A percentile compares a stretch with the other conserved stretches of the same genome.
Evolutionary conservation across 2,888 invertebrate species (phyloP).

Genomic region (Sphaeridia pumilis): DNA sequence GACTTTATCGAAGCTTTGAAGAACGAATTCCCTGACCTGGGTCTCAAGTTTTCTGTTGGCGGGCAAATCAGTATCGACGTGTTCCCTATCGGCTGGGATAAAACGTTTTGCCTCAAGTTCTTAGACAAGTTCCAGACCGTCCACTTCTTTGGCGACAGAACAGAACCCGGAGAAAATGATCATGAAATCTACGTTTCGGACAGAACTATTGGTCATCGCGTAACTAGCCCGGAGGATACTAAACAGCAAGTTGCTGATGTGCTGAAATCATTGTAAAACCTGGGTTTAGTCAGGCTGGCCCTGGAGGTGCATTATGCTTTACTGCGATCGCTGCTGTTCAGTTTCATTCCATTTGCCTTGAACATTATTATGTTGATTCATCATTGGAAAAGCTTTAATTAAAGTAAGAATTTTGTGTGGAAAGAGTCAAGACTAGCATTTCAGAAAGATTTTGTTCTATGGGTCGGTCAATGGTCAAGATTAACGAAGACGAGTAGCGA

Average conservation of each 20-base stretch:
- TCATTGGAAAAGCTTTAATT: too few species aligned
- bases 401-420: too few species aligned
- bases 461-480: too few species aligned
- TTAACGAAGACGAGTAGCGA: too few species aligned
- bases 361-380: too few species aligned
- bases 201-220: conserved; percentile 75
- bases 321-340: too few species aligned
- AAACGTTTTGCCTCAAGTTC: conserved; percentile 78
- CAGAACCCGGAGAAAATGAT: conserved; percentile 85
- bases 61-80: conserved; percentile 98
- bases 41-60: conserved; percentile 79
- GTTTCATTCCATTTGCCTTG: too few species aligned
- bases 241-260: conserved; percentile 4
- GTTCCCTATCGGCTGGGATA: conserved; percentile 94
- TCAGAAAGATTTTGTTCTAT: too few species aligned
- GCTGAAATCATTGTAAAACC: too few species aligned
- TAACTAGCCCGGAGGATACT: conserved; percentile 75
- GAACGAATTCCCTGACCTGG: conserved; percentile 62
- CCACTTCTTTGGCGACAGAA: conserved; percentile 98
- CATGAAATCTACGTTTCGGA: conserved; percentile 80
- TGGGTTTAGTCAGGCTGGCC: too few species aligned
- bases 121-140: conserved; percentile 66
- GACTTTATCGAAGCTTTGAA: conserved; percentile 75
- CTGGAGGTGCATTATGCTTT: too few species aligned
- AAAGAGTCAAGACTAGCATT: too few species aligned